Base-by-base conservation (phyloP, 1,140 invertebrate genomes). In the Adelges cooleyi region DNA sequence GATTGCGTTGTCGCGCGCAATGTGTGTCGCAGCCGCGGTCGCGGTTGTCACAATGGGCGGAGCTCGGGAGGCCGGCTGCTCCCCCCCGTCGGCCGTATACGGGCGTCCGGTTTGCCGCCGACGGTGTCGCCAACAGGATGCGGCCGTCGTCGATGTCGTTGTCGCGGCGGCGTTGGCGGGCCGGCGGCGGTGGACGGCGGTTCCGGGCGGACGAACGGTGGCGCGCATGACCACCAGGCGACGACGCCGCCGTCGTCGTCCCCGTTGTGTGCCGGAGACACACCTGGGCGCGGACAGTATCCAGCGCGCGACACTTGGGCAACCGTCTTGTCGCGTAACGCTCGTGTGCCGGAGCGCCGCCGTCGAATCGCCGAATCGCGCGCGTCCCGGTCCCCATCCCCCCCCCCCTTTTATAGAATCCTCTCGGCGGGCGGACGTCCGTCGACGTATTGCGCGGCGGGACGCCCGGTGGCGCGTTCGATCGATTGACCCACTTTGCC, bases 401-500 rank as follows among this genome's bases (percentile, higher is more conserved):
- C 4, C 15, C 17, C 42, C 44, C 17, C n/a, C 51, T 20, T n/a
- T n/a, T n/a, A n/a, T n/a, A n/a, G 29, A 33, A 33, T 6, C n/a
- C n/a, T n/a, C 29, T 33, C 29, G 29, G 11, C 29, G 29, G 5
- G 29, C 29, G 29, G 11, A 6, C 29, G 11, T 5, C 29, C 29
- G 33, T 15, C 36, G 4, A 23, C 15, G 0, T 25, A n/a, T n/a
- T n/a, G n/a, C 40, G 15, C 13, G 5, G n/a, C 53, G 33, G 53
- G 13, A 44, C 40, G 40, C 53, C 15, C 40, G 40, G n/a, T n/a
- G n/a, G n/a, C n/a, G 53, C 0, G 56, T 62, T 62, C 56, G 56
- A 62, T 62, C 56, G 56, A 62, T 62, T 48, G 56, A 62, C 56
- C 56, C 56, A 62, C 56, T 62, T 62, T 62, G 56, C 56, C 42